These are phyloP conservation scores for Drosophila baimaii DNA, from an alignment of 1,140 invertebrate species.

Conservation along the genomic window DNA sequence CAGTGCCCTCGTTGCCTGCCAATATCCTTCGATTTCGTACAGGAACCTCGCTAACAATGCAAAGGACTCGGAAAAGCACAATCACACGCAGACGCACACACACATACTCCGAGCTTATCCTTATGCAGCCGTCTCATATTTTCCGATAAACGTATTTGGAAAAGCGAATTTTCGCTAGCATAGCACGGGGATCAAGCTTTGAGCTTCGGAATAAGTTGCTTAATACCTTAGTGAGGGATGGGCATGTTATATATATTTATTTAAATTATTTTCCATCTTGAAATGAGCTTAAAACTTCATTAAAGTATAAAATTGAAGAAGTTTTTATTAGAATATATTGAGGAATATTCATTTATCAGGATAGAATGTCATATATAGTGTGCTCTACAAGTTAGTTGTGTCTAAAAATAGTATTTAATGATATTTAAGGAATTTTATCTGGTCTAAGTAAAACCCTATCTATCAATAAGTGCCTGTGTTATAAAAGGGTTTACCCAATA, in stretches of 20 bases:
- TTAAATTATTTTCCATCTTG: not conserved
- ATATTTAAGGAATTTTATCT: not conserved
- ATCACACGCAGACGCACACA: slow-evolving; percentile 23
- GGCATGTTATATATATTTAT: not conserved
- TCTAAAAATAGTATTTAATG: not conserved
- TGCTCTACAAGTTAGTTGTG: not conserved
- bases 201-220: not conserved
- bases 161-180: slow-evolving; percentile 51
- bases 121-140: slow-evolving; percentile 54
- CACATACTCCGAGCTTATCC: slow-evolving; percentile 15
- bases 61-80: slow-evolving; percentile 40
- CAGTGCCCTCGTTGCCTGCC: slow-evolving; percentile 3
- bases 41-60: slow-evolving; percentile 47
- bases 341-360: not conserved
- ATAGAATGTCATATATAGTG: not conserved
- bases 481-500: slow-evolving; percentile 12
- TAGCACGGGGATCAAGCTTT: slow-evolving; percentile 4
- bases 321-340: not conserved
- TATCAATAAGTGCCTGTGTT: no score
- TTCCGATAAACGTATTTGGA: slow-evolving; percentile 47
- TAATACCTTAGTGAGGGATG: no score
- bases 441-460: no score
- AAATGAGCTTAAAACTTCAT: not conserved
- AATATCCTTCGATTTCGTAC: slow-evolving; percentile 4
- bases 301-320: no score